Conservation (phyloP, 2,113 vertebrate species). For the Myodes glareolus region DNA sequence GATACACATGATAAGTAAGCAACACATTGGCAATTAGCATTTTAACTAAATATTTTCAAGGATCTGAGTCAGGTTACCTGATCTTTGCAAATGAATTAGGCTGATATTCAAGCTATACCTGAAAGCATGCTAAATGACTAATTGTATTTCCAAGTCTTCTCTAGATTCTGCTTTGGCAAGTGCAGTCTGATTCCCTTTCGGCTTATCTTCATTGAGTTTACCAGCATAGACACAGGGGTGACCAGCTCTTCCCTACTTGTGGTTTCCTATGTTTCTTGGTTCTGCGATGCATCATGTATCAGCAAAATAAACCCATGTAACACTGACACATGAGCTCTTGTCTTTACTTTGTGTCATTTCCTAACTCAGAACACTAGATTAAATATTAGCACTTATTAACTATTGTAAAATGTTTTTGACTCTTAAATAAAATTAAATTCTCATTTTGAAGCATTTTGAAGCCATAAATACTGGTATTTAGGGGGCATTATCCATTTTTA, state of each 20-base stretch:
- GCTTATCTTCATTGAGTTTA: slow-evolving; percentile 11
- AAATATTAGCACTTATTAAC: background rate
- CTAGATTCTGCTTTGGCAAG: background rate
- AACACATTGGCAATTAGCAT: background rate
- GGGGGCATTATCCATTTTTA: background rate
- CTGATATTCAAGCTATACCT: background rate
- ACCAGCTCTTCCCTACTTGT: background rate
- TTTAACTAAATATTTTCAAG: background rate
- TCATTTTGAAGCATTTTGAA: background rate
- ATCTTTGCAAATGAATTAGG: background rate
- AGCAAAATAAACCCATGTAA: background rate
- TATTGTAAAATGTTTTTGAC: background rate
- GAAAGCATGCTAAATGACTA: background rate
- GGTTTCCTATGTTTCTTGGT: background rate
- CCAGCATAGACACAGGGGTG: background rate
- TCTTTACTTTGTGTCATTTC: slow-evolving; percentile 29
- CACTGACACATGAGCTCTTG: slow-evolving; percentile 27
- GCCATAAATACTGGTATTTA: slow-evolving; percentile 23
- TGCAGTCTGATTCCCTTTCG: background rate
- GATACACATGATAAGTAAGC: background rate
- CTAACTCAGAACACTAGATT: slow-evolving; percentile 24
- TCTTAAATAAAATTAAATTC: slow-evolving; percentile 34
- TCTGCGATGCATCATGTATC: background rate
- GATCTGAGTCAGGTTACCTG: background rate
- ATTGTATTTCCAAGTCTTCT: background rate